Base-by-base conservation (phyloP, 2,888 invertebrate genomes). In the Scrobipalpa atriplicella region DNA sequence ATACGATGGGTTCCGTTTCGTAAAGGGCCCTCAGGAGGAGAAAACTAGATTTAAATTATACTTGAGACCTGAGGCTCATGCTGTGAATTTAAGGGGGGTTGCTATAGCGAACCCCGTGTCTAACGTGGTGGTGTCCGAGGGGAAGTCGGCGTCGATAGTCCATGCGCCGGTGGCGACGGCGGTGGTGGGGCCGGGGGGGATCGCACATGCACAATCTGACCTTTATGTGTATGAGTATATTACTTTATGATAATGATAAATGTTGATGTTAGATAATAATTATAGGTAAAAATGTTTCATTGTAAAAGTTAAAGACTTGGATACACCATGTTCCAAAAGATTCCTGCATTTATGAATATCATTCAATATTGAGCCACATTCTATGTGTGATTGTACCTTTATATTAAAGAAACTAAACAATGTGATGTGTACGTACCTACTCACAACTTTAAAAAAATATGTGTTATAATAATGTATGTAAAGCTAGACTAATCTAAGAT, bases 141-240 rank as follows among this genome's bases (percentile, higher is more conserved):
- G 95, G 29, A 93, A 93, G 54, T 89, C 92, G 66, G 95, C 94
- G 0, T 94, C 94, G 69, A 94, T 96, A 61, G 84, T 94, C 19
- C 95, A 95, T 78, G 93, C 94, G 70, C 96, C 96, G 2, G 92
- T 94, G 69, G 95, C 96, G 0, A 93, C 95, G 0, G 96, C 96
- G 2, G 93, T 96, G 5, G 96, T 94, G 2, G 96, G 96, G 7
- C 96, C 95, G 41, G 96, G 96, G 5, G 96, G 96, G 9, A 94
- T 95, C 62, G 96, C 96, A 0, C 95, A 96, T 78, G 96, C 96
- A 0, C 94, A 96, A 78, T 95, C 96, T 66, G 95, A 96, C 81
- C 93, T 96, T 69, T 94, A 94, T 76, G 77, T 95, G 69, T 94
- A 94, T 66, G 90, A 91, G 78, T 86, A 80, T 73, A 74, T 80